Percentiles rank a stretch among this genome's conserved stretches.
Conservation (phyloP, 2,888 invertebrate species). For the Chloroclystis v-ata region DNA sequence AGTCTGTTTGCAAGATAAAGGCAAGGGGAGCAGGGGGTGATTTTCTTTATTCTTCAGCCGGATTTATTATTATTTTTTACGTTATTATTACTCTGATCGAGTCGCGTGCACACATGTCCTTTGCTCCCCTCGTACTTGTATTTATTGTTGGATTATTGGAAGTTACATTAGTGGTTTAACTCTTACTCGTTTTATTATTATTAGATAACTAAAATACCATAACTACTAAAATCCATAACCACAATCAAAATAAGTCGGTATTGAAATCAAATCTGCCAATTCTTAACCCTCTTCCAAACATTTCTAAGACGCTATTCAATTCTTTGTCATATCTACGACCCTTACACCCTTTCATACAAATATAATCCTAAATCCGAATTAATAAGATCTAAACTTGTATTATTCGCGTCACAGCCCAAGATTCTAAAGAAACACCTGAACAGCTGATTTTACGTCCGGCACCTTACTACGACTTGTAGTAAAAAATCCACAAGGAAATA, state of each 20-base stretch:
- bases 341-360: neutral
- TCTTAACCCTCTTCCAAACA: slow-evolving; percentile 6
- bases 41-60: slow-evolving; percentile 78
- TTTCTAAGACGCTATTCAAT: slow-evolving; percentile 13
- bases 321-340: slow-evolving; percentile 9
- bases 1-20: slow-evolving; percentile 78
- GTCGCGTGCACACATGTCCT: slow-evolving; percentile 75
- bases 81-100: slow-evolving; percentile 75
- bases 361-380: neutral
- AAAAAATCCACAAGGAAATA: slow-evolving; percentile 28
- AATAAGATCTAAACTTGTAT: slow-evolving; percentile 10
- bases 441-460: slow-evolving; percentile 65
- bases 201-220: neutral
- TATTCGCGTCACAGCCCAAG: slow-evolving; percentile 13
- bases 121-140: slow-evolving; percentile 61
- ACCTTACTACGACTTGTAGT: slow-evolving; percentile 51
- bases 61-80: slow-evolving; percentile 78
- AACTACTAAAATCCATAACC: too few relatives aligned
- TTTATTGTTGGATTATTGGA: slow-evolving; percentile 64
- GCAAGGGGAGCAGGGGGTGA: slow-evolving; percentile 72
- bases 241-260: neutral
- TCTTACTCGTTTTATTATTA: neutral
- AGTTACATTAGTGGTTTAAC: slow-evolving; percentile 60
- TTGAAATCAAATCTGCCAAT: neutral
- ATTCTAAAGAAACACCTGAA: slow-evolving; percentile 36